These are phyloP conservation scores for Carposina sasakii DNA, from an alignment of 1,140 invertebrate species.

Conservation along the genomic window DNA sequence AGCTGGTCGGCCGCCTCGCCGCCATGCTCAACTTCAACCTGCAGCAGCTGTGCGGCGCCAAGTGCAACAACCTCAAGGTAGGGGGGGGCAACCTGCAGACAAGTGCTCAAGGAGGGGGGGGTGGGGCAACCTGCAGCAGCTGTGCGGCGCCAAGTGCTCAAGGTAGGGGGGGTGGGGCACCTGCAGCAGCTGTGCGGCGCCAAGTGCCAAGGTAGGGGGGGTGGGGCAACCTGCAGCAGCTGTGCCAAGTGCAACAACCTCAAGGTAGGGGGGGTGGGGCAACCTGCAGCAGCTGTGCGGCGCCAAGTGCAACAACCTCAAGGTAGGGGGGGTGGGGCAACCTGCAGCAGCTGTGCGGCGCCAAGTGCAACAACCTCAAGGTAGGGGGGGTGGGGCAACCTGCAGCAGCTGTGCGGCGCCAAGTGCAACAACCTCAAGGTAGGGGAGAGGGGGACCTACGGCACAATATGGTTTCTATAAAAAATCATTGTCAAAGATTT, in stretches of 20 bases:
- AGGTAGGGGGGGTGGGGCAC: too few species aligned
- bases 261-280: too few species aligned
- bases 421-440: slow-evolving; percentile 98
- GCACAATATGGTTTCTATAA: too few species aligned
- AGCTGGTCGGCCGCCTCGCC: slow-evolving; percentile 93
- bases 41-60: slow-evolving; percentile 96
- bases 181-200: slow-evolving; percentile 96
- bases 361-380: slow-evolving; percentile 98
- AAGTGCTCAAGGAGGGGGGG: slow-evolving; percentile 98
- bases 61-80: slow-evolving; percentile 97
- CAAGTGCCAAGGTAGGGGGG: slow-evolving; percentile 95
- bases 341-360: slow-evolving; percentile 95
- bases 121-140: slow-evolving; percentile 94
- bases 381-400: too few species aligned
- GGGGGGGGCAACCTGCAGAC: slow-evolving; percentile 94
- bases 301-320: slow-evolving; percentile 97
- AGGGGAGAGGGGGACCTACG: too few species aligned
- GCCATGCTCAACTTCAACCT: slow-evolving; percentile 99
- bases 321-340: too few species aligned
- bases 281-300: slow-evolving; percentile 98
- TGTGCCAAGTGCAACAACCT: slow-evolving; percentile 98
- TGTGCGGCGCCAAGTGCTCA: slow-evolving; percentile 98
- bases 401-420: slow-evolving; percentile 96
- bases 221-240: slow-evolving; percentile 94
- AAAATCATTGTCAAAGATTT: too few species aligned